These are phyloP conservation scores for Amphilophus citrinellus DNA, from an alignment of 2,113 vertebrate genomes.

Conservation along the genomic window DNA sequence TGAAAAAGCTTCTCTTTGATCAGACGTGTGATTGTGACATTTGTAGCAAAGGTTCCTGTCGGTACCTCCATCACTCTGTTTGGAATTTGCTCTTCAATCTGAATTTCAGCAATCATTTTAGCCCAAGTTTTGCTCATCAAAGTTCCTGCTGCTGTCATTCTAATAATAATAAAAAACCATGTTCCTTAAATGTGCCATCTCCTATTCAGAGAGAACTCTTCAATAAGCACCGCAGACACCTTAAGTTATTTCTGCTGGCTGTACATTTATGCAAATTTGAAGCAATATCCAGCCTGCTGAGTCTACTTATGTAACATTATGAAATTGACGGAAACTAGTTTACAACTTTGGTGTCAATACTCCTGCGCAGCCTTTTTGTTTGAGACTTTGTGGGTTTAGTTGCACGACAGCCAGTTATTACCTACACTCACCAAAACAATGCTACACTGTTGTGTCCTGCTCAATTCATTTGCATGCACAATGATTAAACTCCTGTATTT, in stretches of 20 bases:
- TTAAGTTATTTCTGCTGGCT: conserved; percentile 11
- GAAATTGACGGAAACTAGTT: neutral
- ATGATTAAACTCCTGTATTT: conserved; percentile 7
- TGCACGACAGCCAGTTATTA: conserved; percentile 4
- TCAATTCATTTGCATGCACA: conserved; percentile 15
- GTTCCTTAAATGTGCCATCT: neutral
- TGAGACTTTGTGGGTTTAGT: neutral
- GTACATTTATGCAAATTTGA: neutral
- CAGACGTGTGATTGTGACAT: neutral
- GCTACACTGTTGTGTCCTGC: neutral
- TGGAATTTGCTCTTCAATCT: conserved; percentile 29
- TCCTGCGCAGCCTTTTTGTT: neutral
- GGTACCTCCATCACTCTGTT: conserved; percentile 18
- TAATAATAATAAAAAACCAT: neutral
- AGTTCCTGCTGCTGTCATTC: conserved; percentile 22
- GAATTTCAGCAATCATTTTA: conserved; percentile 14
- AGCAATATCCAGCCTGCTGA: neutral
- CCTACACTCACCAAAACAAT: neutral
- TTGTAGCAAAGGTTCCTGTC: conserved; percentile 14
- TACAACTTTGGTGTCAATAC: neutral
- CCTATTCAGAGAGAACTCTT: conserved; percentile 9
- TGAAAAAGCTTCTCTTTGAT: conserved; percentile 22
- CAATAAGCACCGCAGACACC: neutral
- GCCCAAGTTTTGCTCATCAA: conserved; percentile 25
- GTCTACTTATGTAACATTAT: neutral